phyloP scores from a whole-genome alignment of 2,888 invertebrate species.

The Entomobrya proxima region DNA sequence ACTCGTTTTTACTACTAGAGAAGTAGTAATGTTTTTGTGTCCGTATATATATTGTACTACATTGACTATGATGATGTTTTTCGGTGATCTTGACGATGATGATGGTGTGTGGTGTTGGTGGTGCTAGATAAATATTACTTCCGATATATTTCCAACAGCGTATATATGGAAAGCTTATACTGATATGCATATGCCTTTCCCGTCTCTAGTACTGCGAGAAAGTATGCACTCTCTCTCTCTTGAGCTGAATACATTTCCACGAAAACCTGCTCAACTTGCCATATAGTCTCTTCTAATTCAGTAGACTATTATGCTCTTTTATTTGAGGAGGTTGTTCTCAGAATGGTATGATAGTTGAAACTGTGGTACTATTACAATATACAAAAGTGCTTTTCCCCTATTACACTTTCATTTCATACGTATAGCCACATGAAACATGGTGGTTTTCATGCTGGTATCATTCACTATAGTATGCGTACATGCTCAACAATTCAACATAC shows the following conservation, averaged over 20 bases:
- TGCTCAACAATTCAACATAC: neutral
- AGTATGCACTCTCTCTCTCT: neutral
- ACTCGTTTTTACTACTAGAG: conserved; percentile 46
- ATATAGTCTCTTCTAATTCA: neutral
- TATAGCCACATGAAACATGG: conserved; percentile 35
- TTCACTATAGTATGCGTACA: conserved; percentile 11
- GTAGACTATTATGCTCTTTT: conserved; percentile 1
- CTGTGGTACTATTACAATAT: conserved; percentile 24
- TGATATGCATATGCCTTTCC: neutral
- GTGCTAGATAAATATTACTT: conserved; percentile 54
- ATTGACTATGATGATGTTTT: conserved; percentile 34
- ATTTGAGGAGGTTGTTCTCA: conserved; percentile 36
- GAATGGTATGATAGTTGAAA: conserved; percentile 19
- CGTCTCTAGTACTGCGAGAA: too few relatives aligned
- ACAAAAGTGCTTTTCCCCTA: conserved; percentile 12
- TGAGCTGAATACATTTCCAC: neutral
- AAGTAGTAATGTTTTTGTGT: conserved; percentile 22
- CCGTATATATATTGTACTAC: neutral
- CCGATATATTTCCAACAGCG: conserved; percentile 22
- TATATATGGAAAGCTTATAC: neutral
- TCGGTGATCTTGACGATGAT: conserved; percentile 20
- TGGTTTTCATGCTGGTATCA: conserved; percentile 45
- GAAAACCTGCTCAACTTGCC: neutral
- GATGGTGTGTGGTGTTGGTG: conserved; percentile 54
- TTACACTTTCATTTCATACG: neutral